Conservation (phyloP, 2,888 invertebrate species). For the Stenoptilia bipunctidactyla region DNA sequence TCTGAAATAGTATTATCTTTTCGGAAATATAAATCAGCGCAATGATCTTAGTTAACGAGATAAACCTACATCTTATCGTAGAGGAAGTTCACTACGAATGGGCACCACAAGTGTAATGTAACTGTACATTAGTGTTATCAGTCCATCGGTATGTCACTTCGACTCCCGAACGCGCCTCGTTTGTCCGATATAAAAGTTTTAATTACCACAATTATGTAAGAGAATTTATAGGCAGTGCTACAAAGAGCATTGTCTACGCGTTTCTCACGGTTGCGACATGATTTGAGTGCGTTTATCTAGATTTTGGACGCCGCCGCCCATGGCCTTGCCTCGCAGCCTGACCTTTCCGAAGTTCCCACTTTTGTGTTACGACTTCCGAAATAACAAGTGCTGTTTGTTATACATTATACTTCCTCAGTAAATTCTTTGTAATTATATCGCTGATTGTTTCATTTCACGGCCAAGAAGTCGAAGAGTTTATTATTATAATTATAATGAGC, state of each 20-base stretch:
- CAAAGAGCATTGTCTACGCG: slow-evolving; percentile 37
- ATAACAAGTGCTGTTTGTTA: background rate
- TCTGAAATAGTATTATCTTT: too few species aligned
- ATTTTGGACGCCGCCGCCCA: slow-evolving; percentile 32
- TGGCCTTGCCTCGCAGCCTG: slow-evolving; percentile 45
- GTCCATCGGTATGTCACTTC: too few species aligned
- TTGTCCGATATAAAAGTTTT: slow-evolving; percentile 25
- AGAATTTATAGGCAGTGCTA: slow-evolving; percentile 40
- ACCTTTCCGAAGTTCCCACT: slow-evolving; percentile 24
- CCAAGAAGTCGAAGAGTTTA: too few species aligned
- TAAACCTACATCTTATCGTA: too few species aligned
- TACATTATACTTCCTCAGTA: slow-evolving; percentile 25
- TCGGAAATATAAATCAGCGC: too few species aligned
- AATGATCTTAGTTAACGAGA: too few species aligned
- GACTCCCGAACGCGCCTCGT: too few species aligned
- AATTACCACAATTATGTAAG: slow-evolving; percentile 54
- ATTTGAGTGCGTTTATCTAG: slow-evolving; percentile 39
- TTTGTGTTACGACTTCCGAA: slow-evolving; percentile 35
- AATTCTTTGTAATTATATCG: background rate
- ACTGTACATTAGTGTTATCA: too few species aligned
- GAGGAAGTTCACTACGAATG: too few species aligned
- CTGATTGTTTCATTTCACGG: background rate
- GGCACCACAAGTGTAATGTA: too few species aligned
- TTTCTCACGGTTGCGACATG: slow-evolving; percentile 56
- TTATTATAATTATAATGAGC: background rate